These are phyloP conservation scores for Blera fallax DNA, from an alignment of 2,888 invertebrate species.

Conservation along the genomic window DNA sequence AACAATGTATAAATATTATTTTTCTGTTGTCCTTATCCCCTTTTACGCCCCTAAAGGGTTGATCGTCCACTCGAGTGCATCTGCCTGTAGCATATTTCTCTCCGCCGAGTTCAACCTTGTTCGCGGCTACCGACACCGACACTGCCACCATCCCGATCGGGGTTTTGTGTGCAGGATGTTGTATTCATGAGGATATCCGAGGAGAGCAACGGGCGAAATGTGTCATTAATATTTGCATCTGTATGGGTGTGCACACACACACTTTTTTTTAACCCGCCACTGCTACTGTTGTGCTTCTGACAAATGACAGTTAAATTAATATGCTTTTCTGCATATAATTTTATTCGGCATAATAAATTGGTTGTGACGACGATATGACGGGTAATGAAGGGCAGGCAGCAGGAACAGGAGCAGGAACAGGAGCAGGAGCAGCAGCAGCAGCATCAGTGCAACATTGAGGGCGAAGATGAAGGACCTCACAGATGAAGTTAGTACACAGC, in stretches of 20 bases:
- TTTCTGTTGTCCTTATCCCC: slow-evolving; percentile 54
- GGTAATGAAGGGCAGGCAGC: neutral
- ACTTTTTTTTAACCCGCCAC: neutral
- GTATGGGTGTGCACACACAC: neutral
- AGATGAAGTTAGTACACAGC: slow-evolving; percentile 31
- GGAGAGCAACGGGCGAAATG: slow-evolving; percentile 27
- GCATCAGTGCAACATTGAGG: neutral
- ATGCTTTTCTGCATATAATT: slow-evolving; percentile 70
- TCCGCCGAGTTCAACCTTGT: slow-evolving; percentile 12
- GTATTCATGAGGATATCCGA: slow-evolving; percentile 60
- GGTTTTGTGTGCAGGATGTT: slow-evolving; percentile 50
- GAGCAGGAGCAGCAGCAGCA: slow-evolving; percentile 7
- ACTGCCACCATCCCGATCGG: neutral
- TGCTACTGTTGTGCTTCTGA: slow-evolving; percentile 50
- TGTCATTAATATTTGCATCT: slow-evolving; percentile 64
- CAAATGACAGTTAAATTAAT: slow-evolving; percentile 73
- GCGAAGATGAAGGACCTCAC: slow-evolving; percentile 50
- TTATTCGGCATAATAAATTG: slow-evolving; percentile 72
- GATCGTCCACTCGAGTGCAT: slow-evolving; percentile 67
- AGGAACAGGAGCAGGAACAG: neutral
- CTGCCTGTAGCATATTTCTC: slow-evolving; percentile 64
- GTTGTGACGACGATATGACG: slow-evolving; percentile 64
- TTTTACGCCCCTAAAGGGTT: slow-evolving; percentile 27
- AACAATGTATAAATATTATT: slow-evolving; percentile 70
- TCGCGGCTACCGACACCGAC: slow-evolving; percentile 5